Percentiles rank a stretch among this genome's conserved stretches.
These are phyloP conservation scores for Anoura caudifer DNA, from an alignment of 2,113 vertebrate genomes.

Conservation along the genomic window DNA sequence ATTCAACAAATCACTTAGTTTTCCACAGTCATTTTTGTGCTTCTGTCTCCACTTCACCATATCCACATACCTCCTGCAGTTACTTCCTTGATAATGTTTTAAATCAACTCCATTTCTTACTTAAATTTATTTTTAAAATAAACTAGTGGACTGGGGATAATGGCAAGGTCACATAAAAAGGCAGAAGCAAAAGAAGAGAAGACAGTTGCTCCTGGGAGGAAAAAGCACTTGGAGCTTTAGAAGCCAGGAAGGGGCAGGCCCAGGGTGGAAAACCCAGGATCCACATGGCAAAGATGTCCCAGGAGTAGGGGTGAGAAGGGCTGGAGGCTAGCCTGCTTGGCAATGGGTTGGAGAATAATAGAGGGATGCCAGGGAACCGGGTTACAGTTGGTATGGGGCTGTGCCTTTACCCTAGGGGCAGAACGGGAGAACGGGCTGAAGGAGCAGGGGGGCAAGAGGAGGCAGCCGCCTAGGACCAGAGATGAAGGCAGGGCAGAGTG, in stretches of 20 bases:
- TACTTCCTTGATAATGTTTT: neutral
- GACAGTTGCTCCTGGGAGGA: neutral
- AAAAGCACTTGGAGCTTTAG: neutral
- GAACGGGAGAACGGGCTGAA: neutral
- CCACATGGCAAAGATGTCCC: neutral
- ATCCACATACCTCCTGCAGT: neutral
- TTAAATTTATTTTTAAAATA: constrained; percentile 7
- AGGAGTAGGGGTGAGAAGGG: neutral
- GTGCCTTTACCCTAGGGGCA: neutral
- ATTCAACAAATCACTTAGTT: neutral
- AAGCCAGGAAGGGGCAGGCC: neutral
- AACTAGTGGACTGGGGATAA: neutral
- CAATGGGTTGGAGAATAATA: neutral
- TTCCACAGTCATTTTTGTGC: constrained; percentile 13
- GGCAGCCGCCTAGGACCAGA: neutral
- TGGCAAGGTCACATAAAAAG: neutral
- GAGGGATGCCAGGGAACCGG: neutral
- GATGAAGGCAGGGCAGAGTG: neutral
- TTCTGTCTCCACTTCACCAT: neutral
- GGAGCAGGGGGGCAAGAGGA: neutral
- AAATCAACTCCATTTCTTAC: constrained; percentile 19
- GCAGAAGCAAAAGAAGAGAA: neutral
- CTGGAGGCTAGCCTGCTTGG: neutral
- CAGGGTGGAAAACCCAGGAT: neutral
- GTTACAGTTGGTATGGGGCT: neutral